Percentiles rank a stretch among this genome's conserved stretches.
These are phyloP conservation scores for Sebastes variabilis DNA, from an alignment of 2,797 vertebrate genomes.

Conservation along the genomic window DNA sequence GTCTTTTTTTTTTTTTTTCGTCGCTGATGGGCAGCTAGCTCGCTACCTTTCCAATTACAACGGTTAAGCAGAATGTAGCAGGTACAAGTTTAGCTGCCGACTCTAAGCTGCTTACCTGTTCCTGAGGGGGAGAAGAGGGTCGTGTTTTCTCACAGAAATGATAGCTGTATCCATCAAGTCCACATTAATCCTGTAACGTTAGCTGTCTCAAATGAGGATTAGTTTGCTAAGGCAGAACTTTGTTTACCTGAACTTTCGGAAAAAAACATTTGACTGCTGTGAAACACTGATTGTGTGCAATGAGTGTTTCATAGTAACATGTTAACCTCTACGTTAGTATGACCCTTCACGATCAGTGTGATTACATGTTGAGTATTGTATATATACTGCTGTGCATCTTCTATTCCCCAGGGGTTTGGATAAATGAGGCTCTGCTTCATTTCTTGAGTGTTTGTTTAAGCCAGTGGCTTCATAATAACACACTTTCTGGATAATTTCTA, in stretches of 20 bases:
- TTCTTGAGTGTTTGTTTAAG: constrained; percentile 17
- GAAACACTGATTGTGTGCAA: constrained; percentile 20
- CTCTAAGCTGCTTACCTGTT: constrained; percentile 75
- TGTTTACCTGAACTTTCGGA: constrained; percentile 59
- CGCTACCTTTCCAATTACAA: constrained; percentile 67
- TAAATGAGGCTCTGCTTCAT: constrained; percentile 22
- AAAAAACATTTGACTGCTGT: constrained; percentile 15
- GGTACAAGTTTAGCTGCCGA: constrained; percentile 51
- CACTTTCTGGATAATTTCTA: no score
- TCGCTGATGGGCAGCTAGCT: constrained; percentile 50
- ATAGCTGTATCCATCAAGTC: constrained; percentile 69
- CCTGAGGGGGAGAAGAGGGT: constrained; percentile 35
- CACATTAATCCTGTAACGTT: constrained; percentile 67
- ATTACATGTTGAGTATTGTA: constrained; percentile 5
- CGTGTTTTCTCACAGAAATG: constrained; percentile 57
- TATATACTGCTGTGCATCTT: background rate
- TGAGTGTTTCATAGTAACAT: background rate
- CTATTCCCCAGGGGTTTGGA: background rate
- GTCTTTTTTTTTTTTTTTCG: background rate
- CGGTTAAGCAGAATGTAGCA: constrained; percentile 63
- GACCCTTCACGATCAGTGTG: background rate
- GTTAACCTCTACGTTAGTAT: background rate
- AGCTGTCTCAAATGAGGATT: constrained; percentile 63
- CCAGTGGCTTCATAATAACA: background rate
- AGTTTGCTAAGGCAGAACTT: constrained; percentile 52